phyloP scores from a whole-genome alignment of 2,113 vertebrate genomes.

The Oncorhynchus gorbuscha region DNA sequence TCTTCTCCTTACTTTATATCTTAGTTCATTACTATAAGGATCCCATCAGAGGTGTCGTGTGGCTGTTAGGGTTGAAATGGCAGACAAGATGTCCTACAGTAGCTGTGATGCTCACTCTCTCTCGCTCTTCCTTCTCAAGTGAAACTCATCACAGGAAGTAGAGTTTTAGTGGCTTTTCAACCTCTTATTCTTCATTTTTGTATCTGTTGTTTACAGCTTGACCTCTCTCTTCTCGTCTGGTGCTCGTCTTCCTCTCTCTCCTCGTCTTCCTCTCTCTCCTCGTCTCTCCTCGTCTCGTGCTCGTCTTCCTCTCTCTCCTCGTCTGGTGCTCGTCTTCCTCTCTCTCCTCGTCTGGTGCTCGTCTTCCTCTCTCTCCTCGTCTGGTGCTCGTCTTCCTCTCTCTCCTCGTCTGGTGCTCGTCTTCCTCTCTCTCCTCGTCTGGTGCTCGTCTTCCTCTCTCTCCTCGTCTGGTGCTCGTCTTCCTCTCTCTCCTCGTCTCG shows the following conservation, averaged over 20 bases:
- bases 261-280: constrained; percentile 44
- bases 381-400: constrained; percentile 55
- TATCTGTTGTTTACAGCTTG: constrained; percentile 28
- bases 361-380: no score
- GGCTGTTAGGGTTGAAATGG: no score
- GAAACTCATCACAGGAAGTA: neutral
- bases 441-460: no score
- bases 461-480: constrained; percentile 1
- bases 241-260: constrained; percentile 50
- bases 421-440: no score
- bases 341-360: no score
- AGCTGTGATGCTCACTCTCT: no score
- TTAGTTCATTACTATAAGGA: neutral
- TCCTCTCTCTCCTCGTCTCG: constrained; percentile 50
- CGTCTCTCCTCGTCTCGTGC: no score
- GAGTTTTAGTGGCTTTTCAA: constrained; percentile 58
- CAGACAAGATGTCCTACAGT: no score
- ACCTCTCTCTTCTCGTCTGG: no score
- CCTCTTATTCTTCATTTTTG: constrained; percentile 19
- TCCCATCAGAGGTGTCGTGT: neutral
- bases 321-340: no score
- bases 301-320: no score
- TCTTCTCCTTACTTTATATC: neutral
- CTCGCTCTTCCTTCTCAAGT: neutral
- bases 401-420: no score